phyloP scores from a whole-genome alignment of 1,140 invertebrate genomes.

The Rhagoletis zephyria region DNA sequence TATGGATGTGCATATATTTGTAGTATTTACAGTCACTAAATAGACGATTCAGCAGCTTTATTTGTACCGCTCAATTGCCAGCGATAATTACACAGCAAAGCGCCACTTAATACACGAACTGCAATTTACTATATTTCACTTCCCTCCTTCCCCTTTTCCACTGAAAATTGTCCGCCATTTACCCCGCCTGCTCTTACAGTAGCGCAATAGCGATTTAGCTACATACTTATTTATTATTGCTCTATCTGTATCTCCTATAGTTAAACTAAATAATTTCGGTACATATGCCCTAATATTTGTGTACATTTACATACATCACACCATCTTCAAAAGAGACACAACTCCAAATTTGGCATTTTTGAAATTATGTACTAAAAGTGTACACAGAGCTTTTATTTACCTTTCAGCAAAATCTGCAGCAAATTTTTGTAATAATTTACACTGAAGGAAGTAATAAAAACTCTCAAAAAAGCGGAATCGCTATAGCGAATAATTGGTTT shows the following conservation, averaged over 20 bases:
- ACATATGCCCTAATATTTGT: no score
- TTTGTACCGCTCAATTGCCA: constrained; percentile 46
- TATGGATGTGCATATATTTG: no score
- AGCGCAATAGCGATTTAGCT: background rate
- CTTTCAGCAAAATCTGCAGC: no score
- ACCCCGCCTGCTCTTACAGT: background rate
- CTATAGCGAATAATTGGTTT: no score
- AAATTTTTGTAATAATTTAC: no score
- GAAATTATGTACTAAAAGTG: no score
- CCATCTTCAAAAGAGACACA: no score
- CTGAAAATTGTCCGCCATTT: background rate
- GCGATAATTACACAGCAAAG: constrained; percentile 47
- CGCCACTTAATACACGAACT: constrained; percentile 36
- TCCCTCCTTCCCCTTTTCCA: background rate
- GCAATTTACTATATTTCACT: constrained; percentile 1
- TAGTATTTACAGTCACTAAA: background rate
- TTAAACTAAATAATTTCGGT: background rate
- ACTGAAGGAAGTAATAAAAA: no score
- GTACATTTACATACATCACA: no score
- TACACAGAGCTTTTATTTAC: no score
- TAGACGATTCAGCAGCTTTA: background rate
- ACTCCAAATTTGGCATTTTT: no score
- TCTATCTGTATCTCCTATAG: background rate
- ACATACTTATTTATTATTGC: background rate
- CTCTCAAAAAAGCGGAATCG: no score